Conservation (phyloP, 2,797 vertebrate genomes). For the Psittacula echo region DNA sequence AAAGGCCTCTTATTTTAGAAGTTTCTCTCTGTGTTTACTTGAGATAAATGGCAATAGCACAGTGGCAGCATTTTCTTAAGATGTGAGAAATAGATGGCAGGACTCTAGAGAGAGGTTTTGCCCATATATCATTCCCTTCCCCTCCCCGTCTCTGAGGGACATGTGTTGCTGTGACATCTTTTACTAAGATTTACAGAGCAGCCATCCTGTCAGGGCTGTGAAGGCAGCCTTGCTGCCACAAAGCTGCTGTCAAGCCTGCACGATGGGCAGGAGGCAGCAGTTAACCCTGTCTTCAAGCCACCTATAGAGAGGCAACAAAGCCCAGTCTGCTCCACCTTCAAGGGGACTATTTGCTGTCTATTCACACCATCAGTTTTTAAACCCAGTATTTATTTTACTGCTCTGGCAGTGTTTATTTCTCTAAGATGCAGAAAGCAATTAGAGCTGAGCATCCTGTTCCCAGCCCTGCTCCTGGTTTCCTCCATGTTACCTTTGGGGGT, state of each 20-base stretch:
- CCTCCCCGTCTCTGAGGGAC: conserved; percentile 42
- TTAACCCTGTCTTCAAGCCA: background rate
- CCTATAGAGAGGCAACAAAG: background rate
- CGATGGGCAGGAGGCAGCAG: background rate
- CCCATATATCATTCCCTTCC: conserved; percentile 45
- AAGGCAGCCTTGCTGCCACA: conserved; percentile 25
- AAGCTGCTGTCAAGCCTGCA: background rate
- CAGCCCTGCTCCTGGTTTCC: background rate
- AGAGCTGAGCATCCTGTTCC: conserved; percentile 10
- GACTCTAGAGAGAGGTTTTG: background rate
- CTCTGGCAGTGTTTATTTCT: background rate
- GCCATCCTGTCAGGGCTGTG: conserved; percentile 36
- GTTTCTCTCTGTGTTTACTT: conserved; percentile 16
- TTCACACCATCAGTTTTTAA: background rate
- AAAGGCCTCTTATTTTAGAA: background rate
- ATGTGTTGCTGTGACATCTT: conserved; percentile 52
- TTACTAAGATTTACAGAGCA: conserved; percentile 67
- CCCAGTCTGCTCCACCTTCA: background rate
- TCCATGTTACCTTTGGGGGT: background rate
- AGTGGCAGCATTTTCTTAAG: conserved; percentile 52
- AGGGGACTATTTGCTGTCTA: background rate
- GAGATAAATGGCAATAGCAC: conserved; percentile 46
- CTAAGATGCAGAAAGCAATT: background rate
- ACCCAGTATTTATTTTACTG: background rate
- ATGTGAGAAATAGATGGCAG: conserved; percentile 59